Conservation (phyloP, 2,113 vertebrate genomes). For the Conger conger region DNA sequence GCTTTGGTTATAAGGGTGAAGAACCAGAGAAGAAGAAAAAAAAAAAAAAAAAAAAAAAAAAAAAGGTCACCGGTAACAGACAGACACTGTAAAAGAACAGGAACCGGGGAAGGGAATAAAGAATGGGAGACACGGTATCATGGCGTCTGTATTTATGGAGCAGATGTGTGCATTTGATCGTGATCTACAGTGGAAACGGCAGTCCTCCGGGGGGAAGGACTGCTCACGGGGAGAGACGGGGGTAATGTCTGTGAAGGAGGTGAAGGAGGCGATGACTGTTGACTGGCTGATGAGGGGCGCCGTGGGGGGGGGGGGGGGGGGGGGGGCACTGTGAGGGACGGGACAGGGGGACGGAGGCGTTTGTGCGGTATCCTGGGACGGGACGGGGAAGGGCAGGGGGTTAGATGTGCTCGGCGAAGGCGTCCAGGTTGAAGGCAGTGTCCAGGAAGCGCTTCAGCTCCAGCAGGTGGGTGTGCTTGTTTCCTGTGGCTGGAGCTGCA, state of each 20-base stretch:
- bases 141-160: background rate
- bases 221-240: background rate
- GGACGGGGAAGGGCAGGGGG: slow-evolving; percentile 29
- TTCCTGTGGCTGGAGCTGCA: slow-evolving; percentile 90
- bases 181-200: background rate
- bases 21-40: background rate
- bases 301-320: background rate
- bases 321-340: background rate
- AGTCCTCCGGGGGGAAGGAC: background rate
- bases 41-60: no score
- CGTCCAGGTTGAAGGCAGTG: slow-evolving; percentile 82
- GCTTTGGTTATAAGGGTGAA: background rate
- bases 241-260: background rate
- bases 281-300: background rate
- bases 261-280: background rate
- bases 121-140: background rate
- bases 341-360: slow-evolving; percentile 24
- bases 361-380: background rate
- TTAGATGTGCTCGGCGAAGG: slow-evolving; percentile 81
- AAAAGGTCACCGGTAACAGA: background rate
- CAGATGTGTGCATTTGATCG: background rate
- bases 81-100: background rate
- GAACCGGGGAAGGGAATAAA: background rate
- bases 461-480: slow-evolving; percentile 88
- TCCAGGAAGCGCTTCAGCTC: slow-evolving; percentile 89